Conservation (phyloP, 2,113 vertebrate genomes). For the Macaca mulatta region DNA sequence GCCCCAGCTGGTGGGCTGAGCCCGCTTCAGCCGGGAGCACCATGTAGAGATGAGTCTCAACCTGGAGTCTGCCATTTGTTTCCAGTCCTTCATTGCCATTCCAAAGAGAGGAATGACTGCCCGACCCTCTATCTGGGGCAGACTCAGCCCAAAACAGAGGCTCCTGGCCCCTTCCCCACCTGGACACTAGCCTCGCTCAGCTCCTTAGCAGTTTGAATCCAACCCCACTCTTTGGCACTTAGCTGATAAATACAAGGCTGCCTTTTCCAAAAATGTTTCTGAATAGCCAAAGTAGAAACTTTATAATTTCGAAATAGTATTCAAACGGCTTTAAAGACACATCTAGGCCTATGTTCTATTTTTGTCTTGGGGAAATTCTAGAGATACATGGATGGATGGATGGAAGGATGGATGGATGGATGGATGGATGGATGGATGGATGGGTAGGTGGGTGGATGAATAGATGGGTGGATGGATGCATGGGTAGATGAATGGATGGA, state of each 20-base stretch:
- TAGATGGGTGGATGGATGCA: not conserved
- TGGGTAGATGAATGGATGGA: too few relatives aligned
- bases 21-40: not conserved
- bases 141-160: not conserved
- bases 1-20: not conserved
- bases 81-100: not conserved
- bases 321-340: not conserved
- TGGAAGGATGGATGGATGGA: not conserved
- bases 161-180: not conserved
- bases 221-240: not conserved
- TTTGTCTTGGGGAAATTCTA: not conserved
- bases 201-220: not conserved
- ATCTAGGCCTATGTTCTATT: not conserved
- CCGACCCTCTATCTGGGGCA: not conserved
- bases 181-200: not conserved
- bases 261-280: not conserved
- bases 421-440: not conserved
- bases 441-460: not conserved
- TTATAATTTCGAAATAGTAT: not conserved
- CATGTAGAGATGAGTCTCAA: not conserved
- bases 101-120: not conserved
- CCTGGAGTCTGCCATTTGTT: not conserved
- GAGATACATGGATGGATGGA: not conserved
- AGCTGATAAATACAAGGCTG: not conserved
- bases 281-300: not conserved